These are phyloP conservation scores for Sebastiscus albofasciatus DNA, from an alignment of 2,797 vertebrate genomes.

Conservation along the genomic window DNA sequence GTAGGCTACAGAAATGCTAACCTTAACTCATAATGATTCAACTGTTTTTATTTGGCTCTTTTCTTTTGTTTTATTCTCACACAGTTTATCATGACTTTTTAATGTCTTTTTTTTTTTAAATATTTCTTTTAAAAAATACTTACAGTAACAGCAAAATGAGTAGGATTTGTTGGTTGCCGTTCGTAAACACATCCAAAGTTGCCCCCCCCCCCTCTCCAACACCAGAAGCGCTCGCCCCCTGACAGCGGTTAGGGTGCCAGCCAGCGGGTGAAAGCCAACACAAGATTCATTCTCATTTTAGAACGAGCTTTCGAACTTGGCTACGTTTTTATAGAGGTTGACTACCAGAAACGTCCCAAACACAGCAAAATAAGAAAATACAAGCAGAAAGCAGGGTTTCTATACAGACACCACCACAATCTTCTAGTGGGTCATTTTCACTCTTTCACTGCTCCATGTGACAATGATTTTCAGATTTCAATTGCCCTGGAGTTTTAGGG, in stretches of 20 bases:
- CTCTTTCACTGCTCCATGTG: neutral
- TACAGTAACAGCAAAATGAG: neutral
- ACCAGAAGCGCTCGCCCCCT: neutral
- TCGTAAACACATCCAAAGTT: neutral
- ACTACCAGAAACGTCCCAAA: neutral
- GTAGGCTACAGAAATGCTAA: neutral
- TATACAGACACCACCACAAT: neutral
- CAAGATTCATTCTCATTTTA: neutral
- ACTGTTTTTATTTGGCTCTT: neutral
- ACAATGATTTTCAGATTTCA: neutral
- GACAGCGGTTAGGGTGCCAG: neutral
- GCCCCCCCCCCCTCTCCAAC: no score
- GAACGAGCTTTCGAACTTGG: neutral
- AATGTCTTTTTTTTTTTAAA: neutral
- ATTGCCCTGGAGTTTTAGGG: neutral
- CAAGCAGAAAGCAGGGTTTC: neutral
- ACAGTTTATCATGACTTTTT: neutral
- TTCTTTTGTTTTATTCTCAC: neutral
- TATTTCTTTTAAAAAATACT: neutral
- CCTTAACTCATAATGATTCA: neutral
- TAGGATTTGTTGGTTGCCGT: neutral
- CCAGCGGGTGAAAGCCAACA: neutral
- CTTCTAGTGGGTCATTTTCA: neutral
- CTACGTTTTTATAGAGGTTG: neutral
- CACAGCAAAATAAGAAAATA: neutral